Conservation (phyloP, 2,113 vertebrate species). For the Oreocharis arfaki region DNA sequence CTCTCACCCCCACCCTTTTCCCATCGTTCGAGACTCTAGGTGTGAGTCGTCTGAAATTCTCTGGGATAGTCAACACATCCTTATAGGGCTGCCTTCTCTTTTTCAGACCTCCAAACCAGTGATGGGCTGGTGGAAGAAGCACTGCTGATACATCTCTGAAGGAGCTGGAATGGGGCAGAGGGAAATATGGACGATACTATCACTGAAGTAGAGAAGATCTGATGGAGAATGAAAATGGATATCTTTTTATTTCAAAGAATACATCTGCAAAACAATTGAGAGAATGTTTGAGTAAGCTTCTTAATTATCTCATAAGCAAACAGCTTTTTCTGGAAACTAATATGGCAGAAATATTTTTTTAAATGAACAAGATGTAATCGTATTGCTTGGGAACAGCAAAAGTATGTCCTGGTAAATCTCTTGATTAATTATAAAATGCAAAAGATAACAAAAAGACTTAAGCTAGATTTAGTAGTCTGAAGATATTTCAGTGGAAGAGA, state of each 20-base stretch:
- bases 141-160: background rate
- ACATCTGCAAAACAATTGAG: background rate
- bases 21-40: background rate
- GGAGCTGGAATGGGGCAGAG: background rate
- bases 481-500: background rate
- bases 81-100: background rate
- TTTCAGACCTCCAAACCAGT: background rate
- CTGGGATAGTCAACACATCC: background rate
- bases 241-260: background rate
- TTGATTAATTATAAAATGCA: background rate
- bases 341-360: background rate
- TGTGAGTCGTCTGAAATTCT: background rate
- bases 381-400: background rate
- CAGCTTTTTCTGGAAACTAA: background rate
- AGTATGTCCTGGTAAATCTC: background rate
- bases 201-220: background rate
- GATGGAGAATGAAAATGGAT: background rate
- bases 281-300: background rate
- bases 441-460: background rate
- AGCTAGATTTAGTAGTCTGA: background rate
- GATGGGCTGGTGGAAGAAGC: background rate
- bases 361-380: background rate
- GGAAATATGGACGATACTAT: background rate
- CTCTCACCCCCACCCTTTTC: background rate
- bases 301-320: background rate